phyloP scores from a whole-genome alignment of 2,113 vertebrate genomes.

The Scytalopus superciliaris region DNA sequence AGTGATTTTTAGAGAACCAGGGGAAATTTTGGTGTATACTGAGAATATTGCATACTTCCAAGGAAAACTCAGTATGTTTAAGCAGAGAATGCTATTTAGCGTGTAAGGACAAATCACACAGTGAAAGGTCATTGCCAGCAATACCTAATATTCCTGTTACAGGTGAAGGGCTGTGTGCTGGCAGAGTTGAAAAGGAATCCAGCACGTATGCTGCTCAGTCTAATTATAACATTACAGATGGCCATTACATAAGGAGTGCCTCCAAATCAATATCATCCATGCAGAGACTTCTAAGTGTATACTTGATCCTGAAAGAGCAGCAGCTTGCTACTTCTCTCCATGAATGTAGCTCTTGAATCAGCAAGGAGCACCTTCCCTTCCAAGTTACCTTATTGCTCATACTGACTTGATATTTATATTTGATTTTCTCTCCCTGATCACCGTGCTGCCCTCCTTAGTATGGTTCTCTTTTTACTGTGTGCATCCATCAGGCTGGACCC shows the following conservation, averaged over 20 bases:
- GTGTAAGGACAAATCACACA: neutral
- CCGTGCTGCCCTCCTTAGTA: neutral
- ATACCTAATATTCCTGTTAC: neutral
- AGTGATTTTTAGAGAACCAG: neutral
- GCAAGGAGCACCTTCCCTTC: neutral
- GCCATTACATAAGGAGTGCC: conserved; percentile 38
- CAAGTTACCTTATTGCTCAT: neutral
- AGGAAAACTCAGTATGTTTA: neutral
- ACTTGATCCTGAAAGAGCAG: neutral
- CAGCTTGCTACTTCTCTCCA: neutral
- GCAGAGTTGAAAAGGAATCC: neutral
- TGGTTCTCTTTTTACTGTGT: neutral
- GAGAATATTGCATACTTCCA: neutral
- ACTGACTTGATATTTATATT: neutral
- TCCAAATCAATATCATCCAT: conserved; percentile 16
- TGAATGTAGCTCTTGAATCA: neutral
- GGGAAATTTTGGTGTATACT: neutral
- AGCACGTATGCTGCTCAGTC: neutral
- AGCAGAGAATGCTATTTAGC: neutral
- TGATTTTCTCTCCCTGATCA: neutral
- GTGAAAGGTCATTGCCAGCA: neutral
- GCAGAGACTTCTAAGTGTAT: conserved; percentile 5
- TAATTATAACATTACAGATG: conserved; percentile 44
- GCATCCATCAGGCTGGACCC: neutral
- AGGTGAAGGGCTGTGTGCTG: neutral